Evolutionary conservation across 2,888 invertebrate species (phyloP), one percentile per base, ranked within the genome.

Genomic region (Leptarthrus brevirostris): DNA sequence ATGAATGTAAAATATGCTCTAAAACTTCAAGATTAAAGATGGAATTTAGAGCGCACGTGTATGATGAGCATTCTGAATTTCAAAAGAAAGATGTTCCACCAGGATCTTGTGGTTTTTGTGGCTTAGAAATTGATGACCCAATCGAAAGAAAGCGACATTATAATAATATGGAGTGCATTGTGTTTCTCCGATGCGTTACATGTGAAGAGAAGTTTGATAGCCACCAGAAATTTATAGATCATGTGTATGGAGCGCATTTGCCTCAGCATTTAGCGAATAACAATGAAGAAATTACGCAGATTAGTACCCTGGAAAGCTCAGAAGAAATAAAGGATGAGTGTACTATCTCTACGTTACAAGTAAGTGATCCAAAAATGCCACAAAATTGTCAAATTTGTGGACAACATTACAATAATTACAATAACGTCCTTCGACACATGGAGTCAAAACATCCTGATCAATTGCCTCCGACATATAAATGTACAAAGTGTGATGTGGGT

Each of bases 391-490:
- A 83, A 12, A 84, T 85, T 70, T 85, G 85, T 74, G 83, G 84
- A 0, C 83, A 84, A 72, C 84, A 84, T 74, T 85, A 85, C 75
- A 85, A 85, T 70, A 85, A 85, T 76, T 85, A 85, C 70, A 85
- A 85, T 76, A 85, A 85, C 76, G 85, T 85, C 20, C 77, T 85
- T 61, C 81, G 85, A 0, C 85, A 85, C 74, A 85, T 85, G 85
- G 85, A 85, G 77, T 82, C 84, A 1, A 85, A 85, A 75, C 85
- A 85, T 81, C 85, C 85, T 0, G 84, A 85, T 75, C 85, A 85
- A 75, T 77, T 85, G 75, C 85, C 85, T 8, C 82, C 84, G 73
- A 84, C 84, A 0, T 85, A 85, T 77, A 83, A 83, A 74, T 85
- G 85, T 73, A 83, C 84, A 1, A 80, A 81, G 2, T 85, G 85